Conservation (phyloP, 2,797 vertebrate genomes). For the Myripristis jacobus region DNA sequence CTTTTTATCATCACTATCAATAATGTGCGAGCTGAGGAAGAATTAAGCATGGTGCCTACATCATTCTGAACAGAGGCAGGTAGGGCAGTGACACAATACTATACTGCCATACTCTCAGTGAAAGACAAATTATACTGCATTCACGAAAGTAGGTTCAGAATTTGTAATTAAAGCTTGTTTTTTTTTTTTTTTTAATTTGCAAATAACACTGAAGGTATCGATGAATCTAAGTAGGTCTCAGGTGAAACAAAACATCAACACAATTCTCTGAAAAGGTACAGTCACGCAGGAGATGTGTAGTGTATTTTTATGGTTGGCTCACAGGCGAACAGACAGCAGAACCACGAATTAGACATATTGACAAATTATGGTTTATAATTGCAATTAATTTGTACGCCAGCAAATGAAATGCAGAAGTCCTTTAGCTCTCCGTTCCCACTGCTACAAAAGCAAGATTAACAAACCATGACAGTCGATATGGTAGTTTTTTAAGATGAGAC, state of each 20-base stretch:
- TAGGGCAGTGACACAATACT: slow-evolving; percentile 35
- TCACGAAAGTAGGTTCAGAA: not conserved
- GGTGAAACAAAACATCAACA: slow-evolving; percentile 48
- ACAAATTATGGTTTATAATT: slow-evolving; percentile 58
- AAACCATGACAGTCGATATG: slow-evolving; percentile 14
- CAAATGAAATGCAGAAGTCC: slow-evolving; percentile 14
- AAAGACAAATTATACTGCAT: slow-evolving; percentile 12
- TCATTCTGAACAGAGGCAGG: slow-evolving; percentile 38
- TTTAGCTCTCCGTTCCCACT: not conserved
- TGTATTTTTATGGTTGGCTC: not conserved
- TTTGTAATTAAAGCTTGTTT: slow-evolving; percentile 9
- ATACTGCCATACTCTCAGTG: slow-evolving; percentile 11
- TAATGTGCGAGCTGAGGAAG: slow-evolving; percentile 45
- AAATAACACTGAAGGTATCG: slow-evolving; percentile 24
- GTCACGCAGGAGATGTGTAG: slow-evolving; percentile 14
- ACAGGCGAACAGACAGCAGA: slow-evolving; percentile 27
- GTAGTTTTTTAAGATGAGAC: slow-evolving; percentile 8
- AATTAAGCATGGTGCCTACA: slow-evolving; percentile 48
- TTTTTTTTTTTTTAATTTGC: not conserved
- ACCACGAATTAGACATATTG: slow-evolving; percentile 39
- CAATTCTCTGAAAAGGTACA: slow-evolving; percentile 13
- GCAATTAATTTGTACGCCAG: slow-evolving; percentile 56
- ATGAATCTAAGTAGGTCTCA: too few relatives aligned
- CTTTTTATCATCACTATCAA: slow-evolving; percentile 76
- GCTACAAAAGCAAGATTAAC: slow-evolving; percentile 14